Conservation (phyloP, 1,140 invertebrate species). For the Ericerus pela region DNA sequence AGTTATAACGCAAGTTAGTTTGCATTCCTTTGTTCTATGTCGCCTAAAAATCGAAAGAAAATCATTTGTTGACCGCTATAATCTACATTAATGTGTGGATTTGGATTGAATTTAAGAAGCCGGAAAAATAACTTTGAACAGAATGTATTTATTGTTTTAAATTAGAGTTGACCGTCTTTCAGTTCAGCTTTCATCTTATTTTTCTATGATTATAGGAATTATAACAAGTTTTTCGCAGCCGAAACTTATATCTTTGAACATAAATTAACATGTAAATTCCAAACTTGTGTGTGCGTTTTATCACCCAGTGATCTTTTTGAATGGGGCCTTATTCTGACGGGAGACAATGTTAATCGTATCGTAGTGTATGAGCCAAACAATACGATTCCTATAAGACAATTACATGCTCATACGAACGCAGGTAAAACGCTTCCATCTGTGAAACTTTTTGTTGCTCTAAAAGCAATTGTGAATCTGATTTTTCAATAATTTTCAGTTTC, state of each 20-base stretch:
- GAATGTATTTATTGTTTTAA: no score
- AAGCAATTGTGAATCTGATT: conserved; percentile 15
- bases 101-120: no score
- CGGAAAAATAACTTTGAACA: no score
- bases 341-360: conserved; percentile 75
- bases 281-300: conserved; percentile 60
- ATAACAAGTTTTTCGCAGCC: conserved; percentile 36
- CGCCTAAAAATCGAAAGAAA: no score
- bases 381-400: conserved; percentile 38
- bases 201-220: not conserved
- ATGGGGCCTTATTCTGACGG: conserved; percentile 67
- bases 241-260: conserved; percentile 62
- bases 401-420: conserved; percentile 67
- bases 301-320: conserved; percentile 49
- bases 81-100: no score
- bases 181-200: not conserved
- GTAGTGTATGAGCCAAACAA: conserved; percentile 53
- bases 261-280: conserved; percentile 72
- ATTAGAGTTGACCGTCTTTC: not conserved
- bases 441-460: not conserved
- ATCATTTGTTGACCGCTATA: no score
- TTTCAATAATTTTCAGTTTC: no score
- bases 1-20: no score
- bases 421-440: no score
- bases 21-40: no score